phyloP scores from a whole-genome alignment of 2,888 invertebrate species.

The Dryomyza anilis region DNA sequence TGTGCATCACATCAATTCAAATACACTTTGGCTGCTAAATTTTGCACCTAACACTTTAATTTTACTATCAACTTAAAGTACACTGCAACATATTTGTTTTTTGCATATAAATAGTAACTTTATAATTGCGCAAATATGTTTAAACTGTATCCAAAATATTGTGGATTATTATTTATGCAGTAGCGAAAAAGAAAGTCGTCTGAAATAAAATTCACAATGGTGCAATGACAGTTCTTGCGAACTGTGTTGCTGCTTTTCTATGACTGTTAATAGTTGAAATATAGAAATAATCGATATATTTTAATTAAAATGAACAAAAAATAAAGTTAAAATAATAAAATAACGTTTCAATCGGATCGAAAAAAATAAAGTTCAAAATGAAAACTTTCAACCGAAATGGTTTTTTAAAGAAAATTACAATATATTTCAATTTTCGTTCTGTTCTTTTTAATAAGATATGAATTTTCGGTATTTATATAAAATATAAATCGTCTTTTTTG shows the following conservation, averaged over 20 bases:
- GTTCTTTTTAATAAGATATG: too few relatives aligned
- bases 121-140: neutral
- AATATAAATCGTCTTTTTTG: too few relatives aligned
- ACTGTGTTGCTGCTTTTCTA: neutral
- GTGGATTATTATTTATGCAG: neutral
- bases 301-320: neutral
- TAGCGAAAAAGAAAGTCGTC: conserved; percentile 10
- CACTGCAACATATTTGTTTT: neutral
- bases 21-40: neutral
- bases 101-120: neutral
- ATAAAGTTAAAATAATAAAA: neutral
- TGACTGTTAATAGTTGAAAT: neutral
- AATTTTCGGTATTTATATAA: too few relatives aligned
- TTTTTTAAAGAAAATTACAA: too few relatives aligned
- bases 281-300: neutral
- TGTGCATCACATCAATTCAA: neutral
- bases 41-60: neutral
- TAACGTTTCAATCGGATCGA: too few relatives aligned
- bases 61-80: neutral
- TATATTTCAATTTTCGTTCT: too few relatives aligned
- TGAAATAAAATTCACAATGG: conserved; percentile 6
- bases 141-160: neutral
- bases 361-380: too few relatives aligned
- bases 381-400: too few relatives aligned
- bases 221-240: neutral